Evolutionary conservation across 2,797 vertebrate genomes (phyloP).

Genomic region (Agapornis canus): DNA sequence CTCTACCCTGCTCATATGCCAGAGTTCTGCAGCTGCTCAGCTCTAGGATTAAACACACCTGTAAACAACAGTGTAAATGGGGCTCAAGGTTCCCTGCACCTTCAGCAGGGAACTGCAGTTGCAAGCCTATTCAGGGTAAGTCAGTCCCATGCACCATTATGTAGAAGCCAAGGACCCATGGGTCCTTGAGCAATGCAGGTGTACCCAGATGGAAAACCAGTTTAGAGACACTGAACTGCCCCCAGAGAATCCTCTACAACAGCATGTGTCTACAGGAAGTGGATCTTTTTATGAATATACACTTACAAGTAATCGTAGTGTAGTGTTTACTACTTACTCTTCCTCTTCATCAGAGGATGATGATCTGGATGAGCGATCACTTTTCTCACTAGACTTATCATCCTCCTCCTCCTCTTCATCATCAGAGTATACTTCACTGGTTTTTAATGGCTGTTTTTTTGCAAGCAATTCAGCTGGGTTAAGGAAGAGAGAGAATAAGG

Average conservation of each 20-base stretch:
- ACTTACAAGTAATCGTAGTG: neutral
- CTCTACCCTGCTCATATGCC: neutral
- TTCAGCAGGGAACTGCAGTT: neutral
- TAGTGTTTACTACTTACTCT: constrained; percentile 83
- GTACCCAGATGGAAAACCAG: neutral
- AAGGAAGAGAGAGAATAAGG: neutral
- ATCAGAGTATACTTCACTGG: constrained; percentile 97
- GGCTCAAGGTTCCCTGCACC: neutral
- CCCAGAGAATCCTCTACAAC: neutral
- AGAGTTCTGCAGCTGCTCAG: neutral
- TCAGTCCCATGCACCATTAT: neutral
- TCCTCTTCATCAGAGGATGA: constrained; percentile 95
- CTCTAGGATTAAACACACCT: neutral
- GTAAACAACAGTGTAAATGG: neutral
- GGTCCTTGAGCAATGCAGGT: neutral
- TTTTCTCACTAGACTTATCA: constrained; percentile 97
- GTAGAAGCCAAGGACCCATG: neutral
- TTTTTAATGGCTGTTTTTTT: constrained; percentile 95
- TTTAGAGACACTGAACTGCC: neutral
- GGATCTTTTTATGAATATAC: neutral
- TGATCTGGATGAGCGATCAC: constrained; percentile 91
- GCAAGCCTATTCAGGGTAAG: neutral
- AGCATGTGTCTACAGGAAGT: neutral
- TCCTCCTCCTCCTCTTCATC: constrained; percentile 99
- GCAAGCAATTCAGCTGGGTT: constrained; percentile 92